Conservation (phyloP, 1,140 invertebrate genomes). For the Chrysomallon squamiferum region DNA sequence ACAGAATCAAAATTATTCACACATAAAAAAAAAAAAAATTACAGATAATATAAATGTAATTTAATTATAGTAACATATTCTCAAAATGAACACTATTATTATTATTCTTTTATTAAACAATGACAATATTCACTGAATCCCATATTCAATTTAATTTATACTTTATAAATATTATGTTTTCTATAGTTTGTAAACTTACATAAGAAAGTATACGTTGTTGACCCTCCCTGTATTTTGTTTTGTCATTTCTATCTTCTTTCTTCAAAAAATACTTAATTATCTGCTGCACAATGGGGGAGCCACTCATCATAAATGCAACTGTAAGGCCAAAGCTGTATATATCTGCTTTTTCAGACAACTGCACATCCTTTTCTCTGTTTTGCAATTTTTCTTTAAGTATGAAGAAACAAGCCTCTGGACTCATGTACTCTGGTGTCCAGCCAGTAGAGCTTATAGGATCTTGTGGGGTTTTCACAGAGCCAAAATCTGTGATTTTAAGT, state of each 20-base stretch:
- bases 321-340: constrained; percentile 24
- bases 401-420: constrained; percentile 20
- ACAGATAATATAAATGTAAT: not conserved
- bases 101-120: not conserved
- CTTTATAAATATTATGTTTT: no score
- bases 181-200: not conserved
- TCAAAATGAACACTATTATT: not conserved
- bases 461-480: constrained; percentile 14
- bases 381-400: not conserved
- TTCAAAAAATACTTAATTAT: constrained; percentile 11
- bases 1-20: not conserved
- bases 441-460: constrained; percentile 14
- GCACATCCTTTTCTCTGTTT: not conserved
- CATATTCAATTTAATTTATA: no score
- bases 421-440: constrained; percentile 28
- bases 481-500: constrained; percentile 28
- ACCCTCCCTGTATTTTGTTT: not conserved
- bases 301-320: constrained; percentile 20
- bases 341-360: constrained; percentile 22
- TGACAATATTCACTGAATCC: no score
- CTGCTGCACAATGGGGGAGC: constrained; percentile 12
- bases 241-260: not conserved
- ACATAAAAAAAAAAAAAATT: not conserved
- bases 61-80: not conserved
- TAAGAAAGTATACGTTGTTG: constrained; percentile 7